phyloP scores from a whole-genome alignment of 2,888 invertebrate species.

The Odontomyia ornata region DNA sequence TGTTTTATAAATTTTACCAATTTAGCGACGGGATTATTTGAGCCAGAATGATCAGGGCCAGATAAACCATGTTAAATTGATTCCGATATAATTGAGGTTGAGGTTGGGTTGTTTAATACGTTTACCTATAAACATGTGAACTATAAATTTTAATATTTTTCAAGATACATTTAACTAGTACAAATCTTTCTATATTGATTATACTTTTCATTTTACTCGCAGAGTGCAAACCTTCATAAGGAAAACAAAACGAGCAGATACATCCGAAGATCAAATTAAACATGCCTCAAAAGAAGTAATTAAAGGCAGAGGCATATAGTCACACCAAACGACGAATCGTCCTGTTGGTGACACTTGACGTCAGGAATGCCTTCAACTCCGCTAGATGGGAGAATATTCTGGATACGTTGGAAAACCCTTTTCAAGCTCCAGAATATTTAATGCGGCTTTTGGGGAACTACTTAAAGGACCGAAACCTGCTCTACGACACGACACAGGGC shows the following conservation, averaged over 20 bases:
- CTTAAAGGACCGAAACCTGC: no score
- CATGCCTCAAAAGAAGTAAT: neutral
- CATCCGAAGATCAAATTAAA: neutral
- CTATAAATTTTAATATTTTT: neutral
- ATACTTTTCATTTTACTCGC: neutral
- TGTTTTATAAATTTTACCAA: neutral
- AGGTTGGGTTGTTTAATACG: neutral
- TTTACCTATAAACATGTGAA: neutral
- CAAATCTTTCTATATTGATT: neutral
- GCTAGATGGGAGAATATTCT: no score
- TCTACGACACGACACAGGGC: no score
- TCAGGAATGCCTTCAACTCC: no score
- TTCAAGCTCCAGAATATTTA: no score
- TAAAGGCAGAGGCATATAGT: no score
- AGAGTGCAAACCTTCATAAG: neutral
- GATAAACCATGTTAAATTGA: neutral
- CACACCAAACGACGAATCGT: no score
- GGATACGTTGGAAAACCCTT: no score
- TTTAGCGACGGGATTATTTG: neutral
- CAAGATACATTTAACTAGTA: constrained; percentile 1
- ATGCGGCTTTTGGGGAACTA: no score
- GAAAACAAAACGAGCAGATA: neutral
- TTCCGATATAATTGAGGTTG: neutral
- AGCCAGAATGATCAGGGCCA: neutral
- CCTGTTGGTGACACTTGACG: no score